Evolutionary conservation across 1,140 invertebrate genomes (phyloP).

Genomic region (Drosophila lacteicornis): DNA sequence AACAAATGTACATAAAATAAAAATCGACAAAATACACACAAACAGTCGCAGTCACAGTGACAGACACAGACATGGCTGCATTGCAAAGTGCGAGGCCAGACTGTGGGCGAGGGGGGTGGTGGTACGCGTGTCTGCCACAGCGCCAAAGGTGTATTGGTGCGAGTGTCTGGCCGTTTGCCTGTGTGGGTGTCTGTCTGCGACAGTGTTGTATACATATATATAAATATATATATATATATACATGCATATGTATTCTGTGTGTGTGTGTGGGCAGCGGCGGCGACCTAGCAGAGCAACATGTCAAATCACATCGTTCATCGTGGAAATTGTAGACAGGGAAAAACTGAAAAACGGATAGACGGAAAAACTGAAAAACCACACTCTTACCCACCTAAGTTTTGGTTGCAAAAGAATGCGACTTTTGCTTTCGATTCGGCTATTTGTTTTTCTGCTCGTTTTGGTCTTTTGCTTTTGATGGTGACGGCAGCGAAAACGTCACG

Average conservation of each 20-base stretch:
- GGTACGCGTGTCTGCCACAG: constrained; percentile 56
- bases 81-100: constrained; percentile 72
- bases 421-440: constrained; percentile 47
- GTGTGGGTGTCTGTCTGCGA: constrained; percentile 29
- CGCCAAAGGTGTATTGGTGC: constrained; percentile 44
- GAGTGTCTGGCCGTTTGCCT: constrained; percentile 14
- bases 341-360: constrained; percentile 14
- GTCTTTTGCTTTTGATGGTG: constrained; percentile 65
- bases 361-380: constrained; percentile 21
- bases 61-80: constrained; percentile 47
- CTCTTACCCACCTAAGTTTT: constrained; percentile 65
- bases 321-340: constrained; percentile 34
- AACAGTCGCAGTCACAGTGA: constrained; percentile 9
- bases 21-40: constrained; percentile 74
- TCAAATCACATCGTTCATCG: constrained; percentile 48
- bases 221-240: background rate
- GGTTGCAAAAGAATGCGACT: constrained; percentile 53
- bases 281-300: constrained; percentile 61
- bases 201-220: constrained; percentile 7
- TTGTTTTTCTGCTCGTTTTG: constrained; percentile 59
- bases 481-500: constrained; percentile 75
- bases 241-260: background rate
- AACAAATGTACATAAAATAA: constrained; percentile 83
- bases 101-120: constrained; percentile 31
- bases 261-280: constrained; percentile 42